Percentiles rank a stretch among this genome's conserved stretches.
Conservation (phyloP, 2,888 invertebrate species). For the Anthophora plumipes region DNA sequence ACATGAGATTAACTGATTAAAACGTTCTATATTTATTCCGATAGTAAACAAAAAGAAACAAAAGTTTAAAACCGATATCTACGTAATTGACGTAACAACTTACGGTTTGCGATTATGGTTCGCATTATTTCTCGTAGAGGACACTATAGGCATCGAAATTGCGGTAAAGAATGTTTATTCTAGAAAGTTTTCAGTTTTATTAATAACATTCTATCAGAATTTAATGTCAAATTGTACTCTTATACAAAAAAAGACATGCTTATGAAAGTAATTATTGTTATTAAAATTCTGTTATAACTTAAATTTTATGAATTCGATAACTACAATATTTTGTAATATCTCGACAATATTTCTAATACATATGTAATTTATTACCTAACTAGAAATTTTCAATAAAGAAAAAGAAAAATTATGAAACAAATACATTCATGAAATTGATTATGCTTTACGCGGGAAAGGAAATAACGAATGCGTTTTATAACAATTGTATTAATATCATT, state of each 20-base stretch:
- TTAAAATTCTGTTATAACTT: not conserved
- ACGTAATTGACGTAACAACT: not conserved
- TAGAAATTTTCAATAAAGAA: not conserved
- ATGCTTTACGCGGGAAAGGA: not conserved
- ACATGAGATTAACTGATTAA: not conserved
- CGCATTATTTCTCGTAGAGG: not conserved
- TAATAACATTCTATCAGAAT: not conserved
- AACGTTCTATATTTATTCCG: not conserved
- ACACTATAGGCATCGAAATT: not conserved
- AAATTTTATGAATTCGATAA: not conserved
- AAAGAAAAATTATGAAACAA: not conserved
- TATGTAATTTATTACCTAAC: not conserved
- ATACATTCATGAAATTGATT: not conserved
- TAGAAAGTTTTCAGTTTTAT: too few relatives aligned
- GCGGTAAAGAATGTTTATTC: not conserved
- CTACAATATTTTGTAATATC: not conserved
- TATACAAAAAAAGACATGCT: not conserved
- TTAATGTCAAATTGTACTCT: not conserved
- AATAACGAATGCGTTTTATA: constrained; percentile 56
- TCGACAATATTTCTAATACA: not conserved
- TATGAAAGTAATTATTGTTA: not conserved
- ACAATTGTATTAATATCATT: constrained; percentile 74
- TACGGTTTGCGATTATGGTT: not conserved
- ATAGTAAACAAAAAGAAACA: not conserved
- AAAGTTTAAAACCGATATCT: not conserved